A percentile compares a stretch with the other conserved stretches of the same genome.
Conservation (phyloP, 2,797 vertebrate genomes). For the Lindbergichthys nudifrons region DNA sequence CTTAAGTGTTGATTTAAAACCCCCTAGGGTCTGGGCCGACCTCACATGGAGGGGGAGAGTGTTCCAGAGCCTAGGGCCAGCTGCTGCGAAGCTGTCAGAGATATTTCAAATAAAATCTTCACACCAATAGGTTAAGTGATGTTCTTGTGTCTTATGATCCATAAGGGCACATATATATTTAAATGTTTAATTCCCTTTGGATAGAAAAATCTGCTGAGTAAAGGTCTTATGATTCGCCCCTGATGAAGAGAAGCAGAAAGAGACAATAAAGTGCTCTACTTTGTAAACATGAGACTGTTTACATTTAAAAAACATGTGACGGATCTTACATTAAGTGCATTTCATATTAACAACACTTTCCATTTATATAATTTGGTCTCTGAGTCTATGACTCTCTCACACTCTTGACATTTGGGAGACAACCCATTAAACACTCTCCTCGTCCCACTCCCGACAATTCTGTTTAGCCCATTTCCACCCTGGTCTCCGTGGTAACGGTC, state of each 20-base stretch:
- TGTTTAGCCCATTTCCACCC: constrained; percentile 57
- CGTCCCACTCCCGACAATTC: constrained; percentile 29
- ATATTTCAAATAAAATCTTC: not conserved
- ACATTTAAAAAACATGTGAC: constrained; percentile 16
- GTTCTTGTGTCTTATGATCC: not conserved
- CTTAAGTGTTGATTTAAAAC: too few species aligned
- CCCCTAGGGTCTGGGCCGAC: too few species aligned
- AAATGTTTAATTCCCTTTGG: not conserved
- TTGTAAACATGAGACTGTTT: constrained; percentile 14
- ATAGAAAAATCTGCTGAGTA: constrained; percentile 5
- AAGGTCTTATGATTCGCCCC: not conserved
- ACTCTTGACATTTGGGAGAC: constrained; percentile 53
- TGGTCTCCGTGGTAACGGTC: constrained; percentile 63
- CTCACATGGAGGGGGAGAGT: too few species aligned
- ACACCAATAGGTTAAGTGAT: not conserved
- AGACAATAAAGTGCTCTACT: not conserved
- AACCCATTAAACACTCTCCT: constrained; percentile 20
- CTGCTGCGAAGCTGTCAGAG: too few species aligned
- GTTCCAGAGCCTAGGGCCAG: too few species aligned
- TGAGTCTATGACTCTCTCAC: constrained; percentile 5
- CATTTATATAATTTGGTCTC: not conserved
- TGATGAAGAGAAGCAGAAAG: constrained; percentile 1
- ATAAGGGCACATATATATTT: not conserved
- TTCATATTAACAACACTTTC: constrained; percentile 30
- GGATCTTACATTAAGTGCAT: constrained; percentile 27